Conservation (phyloP, 2,113 vertebrate genomes). For the Lontra canadensis region DNA sequence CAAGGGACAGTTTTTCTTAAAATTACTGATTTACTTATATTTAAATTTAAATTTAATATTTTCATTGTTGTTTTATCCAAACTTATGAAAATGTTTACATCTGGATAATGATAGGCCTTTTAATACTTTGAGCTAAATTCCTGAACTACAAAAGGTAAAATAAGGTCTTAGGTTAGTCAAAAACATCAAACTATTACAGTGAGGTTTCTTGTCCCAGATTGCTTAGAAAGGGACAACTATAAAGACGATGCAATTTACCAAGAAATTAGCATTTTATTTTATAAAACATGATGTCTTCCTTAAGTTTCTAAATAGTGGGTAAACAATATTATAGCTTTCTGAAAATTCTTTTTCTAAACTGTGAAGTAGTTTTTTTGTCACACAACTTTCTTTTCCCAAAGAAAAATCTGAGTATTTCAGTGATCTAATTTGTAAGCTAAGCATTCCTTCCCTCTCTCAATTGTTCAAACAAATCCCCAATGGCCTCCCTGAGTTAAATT, state of each 20-base stretch:
- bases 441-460: neutral
- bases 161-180: slow-evolving; percentile 40
- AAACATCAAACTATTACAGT: slow-evolving; percentile 50
- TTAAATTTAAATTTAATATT: slow-evolving; percentile 29
- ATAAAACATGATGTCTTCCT: neutral
- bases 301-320: slow-evolving; percentile 29
- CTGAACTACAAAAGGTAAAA: neutral
- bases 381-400: neutral
- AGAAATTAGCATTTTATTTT: slow-evolving; percentile 38
- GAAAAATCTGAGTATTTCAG: neutral
- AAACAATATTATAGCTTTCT: neutral
- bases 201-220: slow-evolving; percentile 27
- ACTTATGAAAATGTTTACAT: neutral
- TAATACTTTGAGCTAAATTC: slow-evolving; percentile 58
- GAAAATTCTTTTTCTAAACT: slow-evolving; percentile 1
- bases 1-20: neutral
- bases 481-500: slow-evolving; percentile 44
- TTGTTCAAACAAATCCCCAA: slow-evolving; percentile 48
- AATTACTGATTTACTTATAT: slow-evolving; percentile 56
- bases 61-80: slow-evolving; percentile 62
- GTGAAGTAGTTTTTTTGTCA: neutral
- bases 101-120: neutral
- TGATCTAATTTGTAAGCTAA: slow-evolving; percentile 31
- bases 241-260: neutral
- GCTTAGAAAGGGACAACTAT: slow-evolving; percentile 36